Conservation (phyloP, 2,797 vertebrate species). For the Salmo trutta region DNA sequence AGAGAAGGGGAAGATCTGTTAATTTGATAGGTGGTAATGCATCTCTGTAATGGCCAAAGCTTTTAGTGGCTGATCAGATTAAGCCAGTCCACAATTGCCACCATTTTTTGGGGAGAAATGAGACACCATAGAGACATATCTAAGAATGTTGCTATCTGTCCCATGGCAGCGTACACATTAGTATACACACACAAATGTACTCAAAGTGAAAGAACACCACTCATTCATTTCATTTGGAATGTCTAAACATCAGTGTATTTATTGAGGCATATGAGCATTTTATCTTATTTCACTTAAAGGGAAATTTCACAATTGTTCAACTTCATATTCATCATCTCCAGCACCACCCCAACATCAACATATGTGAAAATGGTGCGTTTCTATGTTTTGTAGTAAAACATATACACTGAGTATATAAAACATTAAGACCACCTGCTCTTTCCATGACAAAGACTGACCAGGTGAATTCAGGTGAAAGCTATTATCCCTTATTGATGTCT, state of each 20-base stretch:
- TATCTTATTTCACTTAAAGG: too few relatives aligned
- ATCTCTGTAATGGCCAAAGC: constrained; percentile 69
- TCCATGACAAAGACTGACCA: too few relatives aligned
- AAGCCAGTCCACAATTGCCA: constrained; percentile 58
- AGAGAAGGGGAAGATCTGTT: constrained; percentile 59
- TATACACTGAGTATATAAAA: too few relatives aligned
- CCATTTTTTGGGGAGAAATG: constrained; percentile 72
- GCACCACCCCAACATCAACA: too few relatives aligned
- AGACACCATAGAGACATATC: constrained; percentile 49
- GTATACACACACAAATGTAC: neutral
- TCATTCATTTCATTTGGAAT: neutral
- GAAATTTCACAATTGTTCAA: too few relatives aligned
- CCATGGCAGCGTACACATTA: neutral
- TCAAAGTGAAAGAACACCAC: neutral
- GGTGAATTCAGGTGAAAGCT: too few relatives aligned
- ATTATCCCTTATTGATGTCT: too few relatives aligned
- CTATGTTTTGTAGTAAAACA: too few relatives aligned
- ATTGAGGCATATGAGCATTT: neutral
- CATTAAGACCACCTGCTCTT: too few relatives aligned
- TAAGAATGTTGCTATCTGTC: neutral
- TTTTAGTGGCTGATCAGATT: constrained; percentile 74
- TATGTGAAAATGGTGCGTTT: too few relatives aligned
- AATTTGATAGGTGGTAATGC: constrained; percentile 65
- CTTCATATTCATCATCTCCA: too few relatives aligned
- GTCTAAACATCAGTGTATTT: neutral